A percentile compares a stretch with the other conserved stretches of the same genome.
Conservation (phyloP, 2,888 invertebrate species). For the Phymatocera aterrima region DNA sequence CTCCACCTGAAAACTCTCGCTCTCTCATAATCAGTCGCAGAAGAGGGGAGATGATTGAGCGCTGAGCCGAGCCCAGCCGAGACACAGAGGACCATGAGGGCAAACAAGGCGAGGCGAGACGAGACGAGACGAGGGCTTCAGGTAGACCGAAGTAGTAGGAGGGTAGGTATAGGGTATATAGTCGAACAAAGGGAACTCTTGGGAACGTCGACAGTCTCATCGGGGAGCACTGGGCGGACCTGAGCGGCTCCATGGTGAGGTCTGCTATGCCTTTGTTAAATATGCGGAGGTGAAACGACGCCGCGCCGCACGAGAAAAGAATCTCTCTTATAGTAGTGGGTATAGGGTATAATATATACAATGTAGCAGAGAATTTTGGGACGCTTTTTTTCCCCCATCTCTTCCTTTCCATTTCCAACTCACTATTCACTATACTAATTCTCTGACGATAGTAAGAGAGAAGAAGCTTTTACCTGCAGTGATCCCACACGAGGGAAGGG, state of each 20-base stretch:
- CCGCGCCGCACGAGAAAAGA: background rate
- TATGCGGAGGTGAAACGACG: slow-evolving; percentile 22
- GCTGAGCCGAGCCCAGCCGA: background rate
- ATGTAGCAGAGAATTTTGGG: background rate
- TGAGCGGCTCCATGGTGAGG: slow-evolving; percentile 36
- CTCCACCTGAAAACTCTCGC: slow-evolving; percentile 5
- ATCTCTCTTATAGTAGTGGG: too few species aligned
- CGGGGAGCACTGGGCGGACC: background rate
- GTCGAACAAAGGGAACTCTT: slow-evolving; percentile 42
- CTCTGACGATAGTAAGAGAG: too few species aligned
- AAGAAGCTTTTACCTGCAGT: background rate
- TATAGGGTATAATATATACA: too few species aligned
- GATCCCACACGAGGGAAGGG: slow-evolving; percentile 48
- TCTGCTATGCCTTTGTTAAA: slow-evolving; percentile 45
- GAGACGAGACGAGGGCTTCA: slow-evolving; percentile 24
- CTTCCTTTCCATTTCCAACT: background rate
- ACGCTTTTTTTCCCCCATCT: background rate
- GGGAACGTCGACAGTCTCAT: background rate
- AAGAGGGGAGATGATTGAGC: slow-evolving; percentile 29
- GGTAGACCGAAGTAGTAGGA: slow-evolving; percentile 15
- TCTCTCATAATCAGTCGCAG: slow-evolving; percentile 39
- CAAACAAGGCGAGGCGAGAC: too few species aligned
- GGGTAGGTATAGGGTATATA: too few species aligned
- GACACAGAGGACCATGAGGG: background rate
- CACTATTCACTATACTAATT: background rate